Percentiles rank a stretch among this genome's conserved stretches.
Conservation (phyloP, 2,888 invertebrate genomes). For the Coelinius sp. region DNA sequence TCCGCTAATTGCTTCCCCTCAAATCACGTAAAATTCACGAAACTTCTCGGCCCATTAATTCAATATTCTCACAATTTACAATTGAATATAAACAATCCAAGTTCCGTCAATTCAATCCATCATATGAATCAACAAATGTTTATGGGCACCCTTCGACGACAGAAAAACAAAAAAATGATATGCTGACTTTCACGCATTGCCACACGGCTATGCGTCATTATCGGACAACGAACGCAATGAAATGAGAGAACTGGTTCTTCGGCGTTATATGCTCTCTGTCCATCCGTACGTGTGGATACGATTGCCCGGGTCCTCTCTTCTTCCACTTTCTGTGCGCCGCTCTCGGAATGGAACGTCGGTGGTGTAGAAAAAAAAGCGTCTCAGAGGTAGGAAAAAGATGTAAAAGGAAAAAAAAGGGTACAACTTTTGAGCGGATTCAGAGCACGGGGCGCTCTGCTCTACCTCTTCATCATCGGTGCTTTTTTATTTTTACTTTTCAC, state of each 20-base stretch:
- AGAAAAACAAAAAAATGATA: conserved; percentile 10
- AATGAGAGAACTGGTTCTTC: conserved; percentile 71
- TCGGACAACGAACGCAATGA: conserved; percentile 71
- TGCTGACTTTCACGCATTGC: conserved; percentile 31
- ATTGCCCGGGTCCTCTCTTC: conserved; percentile 49
- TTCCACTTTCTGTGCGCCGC: conserved; percentile 18
- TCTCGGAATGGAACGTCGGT: conserved; percentile 10
- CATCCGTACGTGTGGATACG: conserved; percentile 48
- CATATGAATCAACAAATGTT: neutral
- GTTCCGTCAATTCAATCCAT: no score
- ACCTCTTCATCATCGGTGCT: conserved; percentile 39
- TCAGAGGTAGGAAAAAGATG: conserved; percentile 12
- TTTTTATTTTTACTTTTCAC: conserved; percentile 26
- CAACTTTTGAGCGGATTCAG: conserved; percentile 33
- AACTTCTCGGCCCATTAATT: neutral
- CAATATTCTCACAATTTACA: neutral
- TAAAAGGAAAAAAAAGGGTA: conserved; percentile 9
- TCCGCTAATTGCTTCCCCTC: conserved; percentile 32
- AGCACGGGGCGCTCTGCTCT: conserved; percentile 30
- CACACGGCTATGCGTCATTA: conserved; percentile 67
- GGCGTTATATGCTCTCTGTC: conserved; percentile 61
- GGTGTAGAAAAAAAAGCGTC: neutral
- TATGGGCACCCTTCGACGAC: neutral
- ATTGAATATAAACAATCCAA: neutral
- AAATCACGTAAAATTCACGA: conserved; percentile 21